phyloP scores from a whole-genome alignment of 1,140 invertebrate genomes.

The Steinernema feltiae region DNA sequence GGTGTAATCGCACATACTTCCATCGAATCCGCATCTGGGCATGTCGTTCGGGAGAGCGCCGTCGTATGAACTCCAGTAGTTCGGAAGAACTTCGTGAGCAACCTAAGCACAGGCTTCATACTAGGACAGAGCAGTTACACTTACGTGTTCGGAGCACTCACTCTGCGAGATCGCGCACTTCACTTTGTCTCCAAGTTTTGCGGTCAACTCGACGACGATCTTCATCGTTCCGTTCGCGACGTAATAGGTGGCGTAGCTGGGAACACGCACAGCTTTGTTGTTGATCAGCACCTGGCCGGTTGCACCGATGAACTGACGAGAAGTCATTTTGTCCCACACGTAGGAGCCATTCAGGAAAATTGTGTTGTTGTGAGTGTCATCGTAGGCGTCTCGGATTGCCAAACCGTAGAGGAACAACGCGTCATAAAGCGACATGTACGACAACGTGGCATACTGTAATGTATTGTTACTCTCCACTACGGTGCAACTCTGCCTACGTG shows the following conservation, averaged over 20 bases:
- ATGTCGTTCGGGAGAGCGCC: constrained; percentile 46
- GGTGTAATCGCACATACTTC: constrained; percentile 53
- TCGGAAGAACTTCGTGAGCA: constrained; percentile 48
- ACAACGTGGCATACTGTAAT: constrained; percentile 54
- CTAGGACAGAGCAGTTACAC: not conserved
- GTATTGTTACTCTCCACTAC: not conserved
- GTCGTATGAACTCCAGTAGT: constrained; percentile 52
- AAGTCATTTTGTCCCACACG: constrained; percentile 57
- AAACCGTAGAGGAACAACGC: constrained; percentile 55
- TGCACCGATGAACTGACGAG: constrained; percentile 52
- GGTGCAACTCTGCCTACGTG: constrained; percentile 38
- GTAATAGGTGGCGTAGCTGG: constrained; percentile 55
- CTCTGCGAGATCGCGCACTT: constrained; percentile 43
- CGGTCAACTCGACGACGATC: constrained; percentile 55
- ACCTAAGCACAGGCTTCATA: constrained; percentile 22
- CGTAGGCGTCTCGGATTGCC: constrained; percentile 53
- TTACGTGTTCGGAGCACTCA: constrained; percentile 55
- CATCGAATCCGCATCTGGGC: constrained; percentile 54
- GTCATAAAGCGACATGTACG: constrained; percentile 56
- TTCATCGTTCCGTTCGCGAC: constrained; percentile 50
- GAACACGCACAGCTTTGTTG: constrained; percentile 56
- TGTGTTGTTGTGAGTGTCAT: constrained; percentile 45
- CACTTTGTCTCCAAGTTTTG: constrained; percentile 45
- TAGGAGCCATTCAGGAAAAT: constrained; percentile 48
- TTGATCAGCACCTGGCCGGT: constrained; percentile 57